phyloP scores from a whole-genome alignment of 2,797 vertebrate genomes.

The Lepilemur septentrionalis region DNA sequence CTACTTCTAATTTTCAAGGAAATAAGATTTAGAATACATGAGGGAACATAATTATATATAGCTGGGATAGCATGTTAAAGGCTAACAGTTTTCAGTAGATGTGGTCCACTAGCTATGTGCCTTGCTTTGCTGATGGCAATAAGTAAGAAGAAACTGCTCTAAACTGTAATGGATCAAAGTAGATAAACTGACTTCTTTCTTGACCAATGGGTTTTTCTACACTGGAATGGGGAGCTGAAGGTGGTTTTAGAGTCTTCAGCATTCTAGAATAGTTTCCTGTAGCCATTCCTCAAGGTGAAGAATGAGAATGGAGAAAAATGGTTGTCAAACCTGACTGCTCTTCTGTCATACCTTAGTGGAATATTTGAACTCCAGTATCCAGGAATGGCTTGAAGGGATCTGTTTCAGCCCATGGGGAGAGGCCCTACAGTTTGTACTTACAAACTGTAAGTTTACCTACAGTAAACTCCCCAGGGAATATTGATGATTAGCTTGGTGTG shows the following conservation, averaged over 20 bases:
- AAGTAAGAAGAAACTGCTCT: neutral
- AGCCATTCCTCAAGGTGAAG: neutral
- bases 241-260: neutral
- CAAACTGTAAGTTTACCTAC: no score
- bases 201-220: neutral
- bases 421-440: neutral
- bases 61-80: neutral
- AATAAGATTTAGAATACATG: neutral
- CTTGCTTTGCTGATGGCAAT: neutral
- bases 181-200: neutral
- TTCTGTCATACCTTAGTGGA: neutral
- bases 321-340: neutral
- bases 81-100: neutral
- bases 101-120: neutral
- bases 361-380: neutral
- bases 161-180: neutral
- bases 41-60: neutral
- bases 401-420: neutral
- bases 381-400: neutral
- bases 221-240: neutral
- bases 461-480: neutral
- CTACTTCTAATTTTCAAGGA: neutral
- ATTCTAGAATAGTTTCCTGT: neutral
- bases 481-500: neutral
- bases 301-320: neutral